Evolutionary conservation across 2,113 vertebrate species (phyloP).

Genomic region (Labeo rohita): DNA sequence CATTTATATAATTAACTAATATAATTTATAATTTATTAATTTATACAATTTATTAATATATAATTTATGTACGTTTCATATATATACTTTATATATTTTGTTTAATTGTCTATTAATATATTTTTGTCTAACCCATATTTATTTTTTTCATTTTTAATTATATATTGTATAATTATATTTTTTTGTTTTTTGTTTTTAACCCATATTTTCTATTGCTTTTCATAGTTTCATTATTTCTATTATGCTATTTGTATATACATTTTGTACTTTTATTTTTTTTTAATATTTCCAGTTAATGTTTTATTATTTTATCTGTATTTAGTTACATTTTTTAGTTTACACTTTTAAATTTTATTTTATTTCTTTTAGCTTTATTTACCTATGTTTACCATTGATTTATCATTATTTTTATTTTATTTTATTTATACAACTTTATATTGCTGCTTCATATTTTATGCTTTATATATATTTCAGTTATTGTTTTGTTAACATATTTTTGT

Average conservation of each 20-base stretch:
- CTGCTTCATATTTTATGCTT: background rate
- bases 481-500: background rate
- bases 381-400: background rate
- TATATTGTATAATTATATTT: background rate
- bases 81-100: background rate
- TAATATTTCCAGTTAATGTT: too few relatives aligned
- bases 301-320: too few relatives aligned
- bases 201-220: background rate
- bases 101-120: background rate
- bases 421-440: background rate
- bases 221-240: too few relatives aligned
- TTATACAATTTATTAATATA: too few relatives aligned
- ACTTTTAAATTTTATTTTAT: background rate
- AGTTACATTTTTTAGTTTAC: background rate
- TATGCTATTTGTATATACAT: too few relatives aligned
- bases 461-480: background rate
- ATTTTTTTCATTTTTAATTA: background rate
- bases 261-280: too few relatives aligned
- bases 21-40: too few relatives aligned
- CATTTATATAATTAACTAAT: too few relatives aligned
- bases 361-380: background rate
- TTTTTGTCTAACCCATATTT: too few relatives aligned
- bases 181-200: background rate
- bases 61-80: too few relatives aligned
- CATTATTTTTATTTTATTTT: background rate